Evolutionary conservation across 1,140 invertebrate genomes (phyloP).

Genomic region (Hesperophylax magnus): DNA sequence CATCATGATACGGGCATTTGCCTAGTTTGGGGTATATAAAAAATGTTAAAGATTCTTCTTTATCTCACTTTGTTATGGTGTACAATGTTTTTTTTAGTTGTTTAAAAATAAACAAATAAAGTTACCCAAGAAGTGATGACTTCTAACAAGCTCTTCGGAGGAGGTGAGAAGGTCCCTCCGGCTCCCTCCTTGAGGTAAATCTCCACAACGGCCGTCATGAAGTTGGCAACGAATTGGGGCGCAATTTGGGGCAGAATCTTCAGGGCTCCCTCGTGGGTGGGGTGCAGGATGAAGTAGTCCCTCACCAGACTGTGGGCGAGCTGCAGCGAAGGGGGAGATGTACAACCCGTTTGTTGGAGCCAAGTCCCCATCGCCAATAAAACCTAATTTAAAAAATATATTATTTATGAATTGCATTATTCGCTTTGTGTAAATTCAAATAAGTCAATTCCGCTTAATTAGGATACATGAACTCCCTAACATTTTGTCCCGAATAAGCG

Average conservation of each 20-base stretch:
- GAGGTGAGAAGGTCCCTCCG: constrained; percentile 65
- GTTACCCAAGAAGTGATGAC: constrained; percentile 77
- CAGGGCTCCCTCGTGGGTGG: constrained; percentile 75
- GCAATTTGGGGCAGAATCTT: constrained; percentile 78
- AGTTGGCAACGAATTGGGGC: constrained; percentile 85
- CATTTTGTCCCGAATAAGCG: too few relatives aligned
- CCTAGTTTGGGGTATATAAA: too few relatives aligned
- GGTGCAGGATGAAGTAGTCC: constrained; percentile 83
- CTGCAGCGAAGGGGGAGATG: constrained; percentile 78
- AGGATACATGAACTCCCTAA: too few relatives aligned
- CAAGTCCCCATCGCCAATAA: constrained; percentile 85
- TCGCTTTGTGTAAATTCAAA: too few relatives aligned
- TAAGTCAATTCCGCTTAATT: too few relatives aligned
- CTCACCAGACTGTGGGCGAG: constrained; percentile 82
- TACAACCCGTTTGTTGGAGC: constrained; percentile 87
- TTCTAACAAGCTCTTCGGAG: constrained; percentile 74
- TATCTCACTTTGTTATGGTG: too few relatives aligned
- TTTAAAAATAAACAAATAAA: not conserved
- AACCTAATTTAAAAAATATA: constrained; percentile 63
- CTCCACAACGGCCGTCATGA: constrained; percentile 85
- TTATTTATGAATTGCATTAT: too few relatives aligned
- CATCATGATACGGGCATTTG: too few relatives aligned
- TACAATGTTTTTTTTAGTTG: too few relatives aligned
- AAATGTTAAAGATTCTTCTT: too few relatives aligned
- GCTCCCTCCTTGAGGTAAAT: constrained; percentile 74